Percentiles rank a stretch among this genome's conserved stretches.
Conservation (phyloP, 92 coral and sea anemone genomes). For the Chrysogorgia sp. region DNA sequence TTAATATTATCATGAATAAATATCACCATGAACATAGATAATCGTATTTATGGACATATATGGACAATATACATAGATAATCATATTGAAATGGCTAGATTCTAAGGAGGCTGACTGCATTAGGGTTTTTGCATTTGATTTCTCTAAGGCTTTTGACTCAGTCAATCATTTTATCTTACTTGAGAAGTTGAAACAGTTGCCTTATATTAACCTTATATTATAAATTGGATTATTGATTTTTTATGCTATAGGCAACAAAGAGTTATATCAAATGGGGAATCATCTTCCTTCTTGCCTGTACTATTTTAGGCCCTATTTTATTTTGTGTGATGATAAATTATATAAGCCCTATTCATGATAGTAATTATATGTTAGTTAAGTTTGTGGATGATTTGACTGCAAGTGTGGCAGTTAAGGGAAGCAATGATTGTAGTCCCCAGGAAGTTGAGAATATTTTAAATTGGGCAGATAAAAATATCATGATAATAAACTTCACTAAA, state of each 20-base stretch:
- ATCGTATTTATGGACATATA: too few relatives aligned
- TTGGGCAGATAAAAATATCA: slow-evolving; percentile 41
- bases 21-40: too few relatives aligned
- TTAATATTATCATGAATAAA: too few relatives aligned
- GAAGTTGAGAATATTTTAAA: too few relatives aligned
- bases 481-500: slow-evolving; percentile 44
- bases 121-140: slow-evolving; percentile 51
- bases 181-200: background rate
- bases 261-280: slow-evolving; percentile 41
- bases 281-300: slow-evolving; percentile 34
- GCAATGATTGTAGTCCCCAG: background rate
- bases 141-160: slow-evolving; percentile 55
- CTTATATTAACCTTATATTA: slow-evolving; percentile 28
- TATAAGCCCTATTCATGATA: slow-evolving; percentile 20
- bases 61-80: too few relatives aligned
- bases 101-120: slow-evolving; percentile 45
- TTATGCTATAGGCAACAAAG: slow-evolving; percentile 43
- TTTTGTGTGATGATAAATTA: slow-evolving; percentile 54
- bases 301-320: slow-evolving; percentile 50
- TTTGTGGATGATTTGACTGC: slow-evolving; percentile 44
- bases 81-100: slow-evolving; percentile 40
- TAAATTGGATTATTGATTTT: slow-evolving; percentile 42
- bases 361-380: slow-evolving; percentile 22
- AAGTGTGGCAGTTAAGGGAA: slow-evolving; percentile 6
- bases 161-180: slow-evolving; percentile 35